Percentiles rank a stretch among this genome's conserved stretches.
Evolutionary conservation across 2,888 invertebrate species (phyloP).

Genomic region (Gryllus longicercus): DNA sequence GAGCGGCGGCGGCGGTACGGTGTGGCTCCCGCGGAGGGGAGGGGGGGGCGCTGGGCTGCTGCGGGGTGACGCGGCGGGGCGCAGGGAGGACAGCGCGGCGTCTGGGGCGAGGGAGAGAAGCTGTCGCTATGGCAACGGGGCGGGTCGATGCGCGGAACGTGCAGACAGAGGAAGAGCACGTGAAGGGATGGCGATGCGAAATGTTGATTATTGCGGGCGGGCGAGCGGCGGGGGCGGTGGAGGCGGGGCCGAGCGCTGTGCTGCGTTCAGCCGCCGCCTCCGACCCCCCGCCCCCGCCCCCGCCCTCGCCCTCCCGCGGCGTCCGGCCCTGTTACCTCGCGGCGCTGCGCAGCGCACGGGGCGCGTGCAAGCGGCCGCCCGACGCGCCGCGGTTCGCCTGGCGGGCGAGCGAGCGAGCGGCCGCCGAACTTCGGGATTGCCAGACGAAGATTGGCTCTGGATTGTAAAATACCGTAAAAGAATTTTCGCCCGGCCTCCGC

Average conservation of each 20-base stretch:
- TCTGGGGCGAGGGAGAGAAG: constrained; percentile 29
- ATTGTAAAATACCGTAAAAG: too few relatives aligned
- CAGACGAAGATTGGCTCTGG: too few relatives aligned
- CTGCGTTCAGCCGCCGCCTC: not conserved
- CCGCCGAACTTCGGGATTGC: not conserved
- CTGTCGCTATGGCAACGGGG: constrained; percentile 32
- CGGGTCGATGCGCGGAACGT: constrained; percentile 29
- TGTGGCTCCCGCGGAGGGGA: constrained; percentile 21
- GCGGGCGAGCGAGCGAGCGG: not conserved
- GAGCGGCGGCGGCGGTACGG: constrained; percentile 27
- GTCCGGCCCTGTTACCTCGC: not conserved
- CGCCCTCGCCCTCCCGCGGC: not conserved
- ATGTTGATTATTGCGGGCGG: constrained; percentile 24
- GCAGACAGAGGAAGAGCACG: constrained; percentile 11
- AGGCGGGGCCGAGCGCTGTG: too few relatives aligned
- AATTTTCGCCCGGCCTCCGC: too few relatives aligned
- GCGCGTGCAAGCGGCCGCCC: not conserved
- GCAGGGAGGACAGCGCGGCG: constrained; percentile 25
- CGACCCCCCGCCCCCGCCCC: not conserved
- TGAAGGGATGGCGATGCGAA: constrained; percentile 32
- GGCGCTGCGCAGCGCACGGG: not conserved
- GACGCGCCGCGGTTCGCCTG: not conserved
- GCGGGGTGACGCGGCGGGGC: constrained; percentile 30
- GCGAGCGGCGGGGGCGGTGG: not conserved
- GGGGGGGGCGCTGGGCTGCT: constrained; percentile 29